phyloP scores from a whole-genome alignment of 1,140 invertebrate species.

The Tetramorium parvispinum region DNA sequence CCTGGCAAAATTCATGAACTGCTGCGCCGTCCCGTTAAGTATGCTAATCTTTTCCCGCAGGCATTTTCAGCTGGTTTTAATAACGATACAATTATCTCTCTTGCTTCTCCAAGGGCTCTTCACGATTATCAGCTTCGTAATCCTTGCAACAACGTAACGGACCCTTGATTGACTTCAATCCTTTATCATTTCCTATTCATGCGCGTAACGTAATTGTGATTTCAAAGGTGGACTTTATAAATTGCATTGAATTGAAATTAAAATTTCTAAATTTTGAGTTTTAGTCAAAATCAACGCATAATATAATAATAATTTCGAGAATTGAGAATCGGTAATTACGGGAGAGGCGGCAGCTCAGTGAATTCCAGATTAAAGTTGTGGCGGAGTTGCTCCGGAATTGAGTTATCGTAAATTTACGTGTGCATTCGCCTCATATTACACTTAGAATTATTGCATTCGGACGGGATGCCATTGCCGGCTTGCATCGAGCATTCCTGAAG shows the following conservation, averaged over 20 bases:
- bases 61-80: conserved; percentile 20
- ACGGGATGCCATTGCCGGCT: background rate
- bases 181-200: background rate
- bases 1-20: conserved; percentile 28
- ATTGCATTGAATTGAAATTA: background rate
- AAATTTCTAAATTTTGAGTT: background rate
- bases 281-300: background rate
- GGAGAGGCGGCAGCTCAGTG: background rate
- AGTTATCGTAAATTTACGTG: background rate
- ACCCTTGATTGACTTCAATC: background rate
- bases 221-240: background rate
- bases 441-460: background rate
- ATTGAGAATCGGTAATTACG: background rate
- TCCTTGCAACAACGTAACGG: background rate
- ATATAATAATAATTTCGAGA: background rate
- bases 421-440: background rate
- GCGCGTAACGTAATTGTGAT: background rate
- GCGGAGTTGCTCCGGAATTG: background rate
- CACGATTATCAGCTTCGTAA: conserved; percentile 7
- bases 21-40: background rate
- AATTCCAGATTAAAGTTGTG: background rate
- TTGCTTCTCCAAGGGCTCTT: background rate
- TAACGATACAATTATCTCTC: conserved; percentile 12
- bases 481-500: conserved; percentile 2
- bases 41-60: conserved; percentile 25